Conservation (phyloP, 2,888 invertebrate genomes). For the Cyclophora albipunctata region DNA sequence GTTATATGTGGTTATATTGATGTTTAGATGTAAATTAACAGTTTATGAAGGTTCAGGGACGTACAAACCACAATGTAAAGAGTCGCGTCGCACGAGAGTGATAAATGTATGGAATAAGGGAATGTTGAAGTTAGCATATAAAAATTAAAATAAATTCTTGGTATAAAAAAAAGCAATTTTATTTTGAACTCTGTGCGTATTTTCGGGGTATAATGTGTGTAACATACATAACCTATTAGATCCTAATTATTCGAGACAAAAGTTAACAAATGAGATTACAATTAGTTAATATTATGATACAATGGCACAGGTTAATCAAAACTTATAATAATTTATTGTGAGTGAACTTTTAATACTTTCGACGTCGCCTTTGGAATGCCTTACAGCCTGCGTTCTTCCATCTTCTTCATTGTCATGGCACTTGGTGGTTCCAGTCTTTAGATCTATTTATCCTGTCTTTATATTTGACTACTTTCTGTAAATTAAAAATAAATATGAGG, state of each 20-base stretch:
- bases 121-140: constrained; percentile 48
- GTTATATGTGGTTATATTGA: constrained; percentile 10
- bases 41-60: constrained; percentile 22
- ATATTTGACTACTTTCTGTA: constrained; percentile 66
- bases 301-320: constrained; percentile 56
- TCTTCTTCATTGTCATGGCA: constrained; percentile 10
- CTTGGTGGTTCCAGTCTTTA: constrained; percentile 17
- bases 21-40: constrained; percentile 19
- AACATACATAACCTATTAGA: constrained; percentile 15
- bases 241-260: constrained; percentile 28
- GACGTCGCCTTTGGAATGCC: constrained; percentile 31
- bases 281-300: constrained; percentile 25
- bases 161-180: constrained; percentile 45
- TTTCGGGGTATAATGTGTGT: constrained; percentile 13
- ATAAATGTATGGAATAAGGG: constrained; percentile 39
- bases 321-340: constrained; percentile 30
- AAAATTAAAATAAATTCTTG: constrained; percentile 57
- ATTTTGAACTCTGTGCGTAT: constrained; percentile 33
- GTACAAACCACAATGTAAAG: constrained; percentile 31
- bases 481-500: constrained; percentile 17
- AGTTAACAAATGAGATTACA: constrained; percentile 39
- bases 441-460: constrained; percentile 23
- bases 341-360: constrained; percentile 27
- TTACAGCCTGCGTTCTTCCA: constrained; percentile 16
- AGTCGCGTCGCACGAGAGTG: constrained; percentile 34